Percentiles rank a stretch among this genome's conserved stretches.
phyloP scores from a whole-genome alignment of 2,888 invertebrate genomes.

The Argyresthia goedartella region DNA sequence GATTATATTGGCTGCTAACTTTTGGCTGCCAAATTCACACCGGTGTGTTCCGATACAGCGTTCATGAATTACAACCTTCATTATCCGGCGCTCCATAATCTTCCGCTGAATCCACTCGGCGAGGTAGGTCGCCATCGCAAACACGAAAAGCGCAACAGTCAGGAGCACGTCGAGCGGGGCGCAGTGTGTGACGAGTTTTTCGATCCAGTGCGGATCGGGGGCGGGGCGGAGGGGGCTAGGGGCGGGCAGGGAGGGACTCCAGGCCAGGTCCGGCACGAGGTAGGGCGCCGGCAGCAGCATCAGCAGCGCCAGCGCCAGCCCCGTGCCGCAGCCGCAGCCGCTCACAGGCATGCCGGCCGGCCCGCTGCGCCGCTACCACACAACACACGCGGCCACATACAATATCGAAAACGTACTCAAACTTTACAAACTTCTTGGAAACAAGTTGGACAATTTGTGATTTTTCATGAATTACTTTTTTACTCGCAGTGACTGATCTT shows the following conservation, averaged over 20 bases:
- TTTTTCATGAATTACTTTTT: no score
- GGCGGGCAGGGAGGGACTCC: no score
- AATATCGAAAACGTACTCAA: not conserved
- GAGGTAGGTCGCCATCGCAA: constrained; percentile 32
- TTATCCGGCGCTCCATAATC: constrained; percentile 44
- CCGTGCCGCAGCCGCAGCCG: constrained; percentile 37
- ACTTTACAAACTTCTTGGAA: no score
- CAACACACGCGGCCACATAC: constrained; percentile 1
- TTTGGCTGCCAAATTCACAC: no score
- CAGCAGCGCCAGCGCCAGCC: constrained; percentile 36
- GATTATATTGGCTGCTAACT: no score
- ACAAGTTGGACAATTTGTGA: no score
- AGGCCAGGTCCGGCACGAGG: constrained; percentile 25
- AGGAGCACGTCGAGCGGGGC: constrained; percentile 38
- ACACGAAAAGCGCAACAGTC: constrained; percentile 25
- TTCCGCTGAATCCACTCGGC: constrained; percentile 55
- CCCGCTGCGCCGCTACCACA: constrained; percentile 10
- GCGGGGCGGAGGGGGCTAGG: constrained; percentile 12
- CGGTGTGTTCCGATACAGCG: no score
- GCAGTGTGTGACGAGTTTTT: constrained; percentile 16
- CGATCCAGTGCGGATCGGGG: constrained; percentile 17
- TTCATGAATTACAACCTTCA: constrained; percentile 36
- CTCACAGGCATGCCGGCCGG: constrained; percentile 14
- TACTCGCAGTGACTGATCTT: no score
- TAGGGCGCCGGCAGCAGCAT: constrained; percentile 45